Evolutionary conservation across 2,113 vertebrate species (phyloP).

Genomic region (Cynocephalus volans): DNA sequence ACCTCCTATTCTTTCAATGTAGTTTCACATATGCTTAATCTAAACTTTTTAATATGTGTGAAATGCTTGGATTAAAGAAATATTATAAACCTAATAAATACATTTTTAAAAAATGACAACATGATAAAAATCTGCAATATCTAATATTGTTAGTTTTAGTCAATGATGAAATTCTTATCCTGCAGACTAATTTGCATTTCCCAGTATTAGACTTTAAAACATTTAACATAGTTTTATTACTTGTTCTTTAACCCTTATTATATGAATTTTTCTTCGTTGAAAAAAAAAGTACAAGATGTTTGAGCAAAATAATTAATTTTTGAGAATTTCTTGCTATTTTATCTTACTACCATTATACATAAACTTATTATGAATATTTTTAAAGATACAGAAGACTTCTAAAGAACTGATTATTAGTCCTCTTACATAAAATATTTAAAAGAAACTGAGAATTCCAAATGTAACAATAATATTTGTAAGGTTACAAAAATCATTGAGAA

Average conservation of each 20-base stretch:
- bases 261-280: slow-evolving; percentile 13
- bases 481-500: slow-evolving; percentile 19
- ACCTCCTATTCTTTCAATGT: neutral
- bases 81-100: slow-evolving; percentile 32
- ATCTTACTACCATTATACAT: neutral
- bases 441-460: slow-evolving; percentile 52
- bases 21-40: neutral
- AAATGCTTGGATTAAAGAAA: neutral
- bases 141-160: neutral
- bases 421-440: neutral
- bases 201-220: neutral
- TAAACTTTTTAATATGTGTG: neutral
- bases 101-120: slow-evolving; percentile 15
- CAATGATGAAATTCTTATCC: neutral
- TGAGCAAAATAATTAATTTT: slow-evolving; percentile 54
- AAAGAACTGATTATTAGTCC: slow-evolving; percentile 2
- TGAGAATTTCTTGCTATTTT: neutral
- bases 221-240: slow-evolving; percentile 9
- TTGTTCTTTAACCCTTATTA: slow-evolving; percentile 30
- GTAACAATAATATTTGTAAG: neutral
- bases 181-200: slow-evolving; percentile 18
- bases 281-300: neutral
- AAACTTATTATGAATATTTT: slow-evolving; percentile 24
- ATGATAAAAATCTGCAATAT: neutral
- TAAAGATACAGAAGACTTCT: slow-evolving; percentile 47